A percentile compares a stretch with the other conserved stretches of the same genome.
Conservation (phyloP, 2,888 invertebrate genomes). For the Fragum fragum region DNA sequence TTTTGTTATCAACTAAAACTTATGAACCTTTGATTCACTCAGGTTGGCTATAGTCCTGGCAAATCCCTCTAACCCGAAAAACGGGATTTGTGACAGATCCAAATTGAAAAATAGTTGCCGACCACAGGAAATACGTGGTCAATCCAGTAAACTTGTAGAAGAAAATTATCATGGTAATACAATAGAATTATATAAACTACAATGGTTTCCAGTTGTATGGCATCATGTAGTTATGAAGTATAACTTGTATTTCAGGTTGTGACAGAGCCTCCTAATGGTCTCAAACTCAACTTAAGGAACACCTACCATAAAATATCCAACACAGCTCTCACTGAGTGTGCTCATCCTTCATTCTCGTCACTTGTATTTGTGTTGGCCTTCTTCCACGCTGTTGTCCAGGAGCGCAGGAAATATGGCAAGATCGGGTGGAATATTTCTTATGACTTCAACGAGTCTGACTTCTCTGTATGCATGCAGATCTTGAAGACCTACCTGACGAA, state of each 20-base stretch:
- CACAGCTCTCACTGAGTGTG: slow-evolving; percentile 92
- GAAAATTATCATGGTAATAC: too few relatives aligned
- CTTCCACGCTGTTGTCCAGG: slow-evolving; percentile 97
- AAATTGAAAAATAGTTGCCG: too few relatives aligned
- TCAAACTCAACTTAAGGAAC: slow-evolving; percentile 95
- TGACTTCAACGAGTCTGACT: slow-evolving; percentile 97
- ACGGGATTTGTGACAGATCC: too few relatives aligned
- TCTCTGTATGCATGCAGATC: slow-evolving; percentile 95
- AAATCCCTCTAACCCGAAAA: too few relatives aligned
- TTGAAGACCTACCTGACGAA: slow-evolving; percentile 94
- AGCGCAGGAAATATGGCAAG: slow-evolving; percentile 96
- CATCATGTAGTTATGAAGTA: too few relatives aligned
- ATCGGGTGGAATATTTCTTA: slow-evolving; percentile 98
- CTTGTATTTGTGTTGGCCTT: slow-evolving; percentile 96
- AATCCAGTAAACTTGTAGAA: too few relatives aligned
- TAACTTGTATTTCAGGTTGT: slow-evolving; percentile 90
- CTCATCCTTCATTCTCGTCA: slow-evolving; percentile 92
- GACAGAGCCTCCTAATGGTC: slow-evolving; percentile 96
- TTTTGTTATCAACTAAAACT: too few relatives aligned
- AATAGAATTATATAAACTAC: too few relatives aligned
- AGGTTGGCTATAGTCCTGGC: too few relatives aligned
- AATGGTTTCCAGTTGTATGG: too few relatives aligned
- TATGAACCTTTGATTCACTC: too few relatives aligned
- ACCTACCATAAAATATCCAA: slow-evolving; percentile 95
- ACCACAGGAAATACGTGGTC: too few relatives aligned